Evolutionary conservation across 2,113 vertebrate genomes (phyloP).

Genomic region (Marmota flaviventris): DNA sequence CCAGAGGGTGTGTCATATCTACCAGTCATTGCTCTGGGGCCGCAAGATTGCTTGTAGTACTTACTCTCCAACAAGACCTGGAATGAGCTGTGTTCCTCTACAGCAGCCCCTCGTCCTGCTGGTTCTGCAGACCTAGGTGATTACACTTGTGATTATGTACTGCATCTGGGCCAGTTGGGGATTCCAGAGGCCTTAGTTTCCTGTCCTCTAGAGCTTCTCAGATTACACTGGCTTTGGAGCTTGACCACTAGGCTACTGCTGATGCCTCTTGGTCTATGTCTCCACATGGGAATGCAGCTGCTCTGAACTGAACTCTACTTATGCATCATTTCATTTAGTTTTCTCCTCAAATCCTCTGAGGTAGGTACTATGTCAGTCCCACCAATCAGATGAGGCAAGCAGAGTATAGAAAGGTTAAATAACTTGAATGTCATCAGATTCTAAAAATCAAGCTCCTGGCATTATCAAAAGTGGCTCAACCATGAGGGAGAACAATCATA

Average conservation of each 20-base stretch:
- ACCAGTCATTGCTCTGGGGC: background rate
- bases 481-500: background rate
- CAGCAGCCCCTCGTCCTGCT: constrained; percentile 86
- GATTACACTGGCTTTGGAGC: constrained; percentile 67
- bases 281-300: constrained; percentile 72
- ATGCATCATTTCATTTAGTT: background rate
- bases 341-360: background rate
- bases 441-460: background rate
- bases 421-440: background rate
- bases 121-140: constrained; percentile 82
- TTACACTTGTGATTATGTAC: constrained; percentile 75
- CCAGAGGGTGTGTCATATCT: background rate
- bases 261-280: constrained; percentile 73
- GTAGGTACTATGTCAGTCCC: background rate
- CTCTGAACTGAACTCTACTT: constrained; percentile 79
- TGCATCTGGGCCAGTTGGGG: constrained; percentile 86
- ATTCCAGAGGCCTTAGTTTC: constrained; percentile 86
- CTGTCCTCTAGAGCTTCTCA: constrained; percentile 86
- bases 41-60: background rate
- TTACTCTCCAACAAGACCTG: constrained; percentile 55
- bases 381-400: background rate
- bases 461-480: background rate
- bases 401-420: background rate
- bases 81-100: constrained; percentile 62
- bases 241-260: constrained; percentile 80